phyloP scores from a whole-genome alignment of 2,888 invertebrate genomes.

The Rhagonycha fulva region DNA sequence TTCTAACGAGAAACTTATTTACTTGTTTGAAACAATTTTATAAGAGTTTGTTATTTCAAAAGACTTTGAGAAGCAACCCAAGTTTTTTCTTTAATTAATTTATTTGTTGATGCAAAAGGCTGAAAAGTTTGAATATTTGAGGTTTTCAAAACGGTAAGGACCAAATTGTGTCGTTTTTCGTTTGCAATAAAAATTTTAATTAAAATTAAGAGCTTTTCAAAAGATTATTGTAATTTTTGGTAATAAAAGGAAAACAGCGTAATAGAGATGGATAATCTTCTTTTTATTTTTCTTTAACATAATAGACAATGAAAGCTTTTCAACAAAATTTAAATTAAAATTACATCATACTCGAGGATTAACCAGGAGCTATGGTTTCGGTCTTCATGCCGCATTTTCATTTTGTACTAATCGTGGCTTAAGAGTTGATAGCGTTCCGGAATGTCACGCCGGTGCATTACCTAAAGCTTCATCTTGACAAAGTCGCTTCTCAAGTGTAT shows the following conservation, averaged over 20 bases:
- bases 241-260: background rate
- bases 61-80: background rate
- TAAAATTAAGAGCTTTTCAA: background rate
- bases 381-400: slow-evolving; percentile 5
- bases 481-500: slow-evolving; percentile 6
- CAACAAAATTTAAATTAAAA: background rate
- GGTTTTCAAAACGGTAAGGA: background rate
- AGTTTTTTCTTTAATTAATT: background rate
- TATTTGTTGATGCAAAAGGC: background rate
- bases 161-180: too few species aligned
- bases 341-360: background rate
- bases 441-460: slow-evolving; percentile 11
- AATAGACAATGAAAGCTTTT: background rate
- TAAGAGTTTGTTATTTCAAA: background rate
- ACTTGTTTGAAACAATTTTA: background rate
- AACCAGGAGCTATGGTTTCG: background rate
- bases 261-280: background rate
- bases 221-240: background rate
- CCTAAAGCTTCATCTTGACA: slow-evolving; percentile 3
- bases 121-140: background rate
- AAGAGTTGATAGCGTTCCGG: background rate
- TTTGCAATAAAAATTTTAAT: too few species aligned
- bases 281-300: background rate
- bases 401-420: slow-evolving; percentile 7
- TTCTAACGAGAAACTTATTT: background rate